Conservation (phyloP, 2,113 vertebrate genomes). For the Scytalopus superciliaris region DNA sequence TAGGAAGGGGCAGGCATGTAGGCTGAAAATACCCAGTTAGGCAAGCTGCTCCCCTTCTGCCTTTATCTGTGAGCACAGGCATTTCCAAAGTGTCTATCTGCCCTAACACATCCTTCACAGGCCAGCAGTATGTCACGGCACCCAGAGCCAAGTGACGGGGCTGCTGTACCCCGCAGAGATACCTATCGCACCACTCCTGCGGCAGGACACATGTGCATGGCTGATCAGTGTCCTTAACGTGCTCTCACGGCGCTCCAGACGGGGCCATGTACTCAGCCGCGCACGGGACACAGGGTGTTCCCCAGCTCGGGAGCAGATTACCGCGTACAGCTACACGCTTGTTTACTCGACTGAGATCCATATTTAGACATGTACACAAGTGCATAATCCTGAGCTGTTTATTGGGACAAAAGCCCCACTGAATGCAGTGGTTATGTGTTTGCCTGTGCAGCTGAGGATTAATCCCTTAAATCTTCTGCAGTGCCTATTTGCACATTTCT, state of each 20-base stretch:
- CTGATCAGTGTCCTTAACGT: not conserved
- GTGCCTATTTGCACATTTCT: not conserved
- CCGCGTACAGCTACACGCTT: accelerated
- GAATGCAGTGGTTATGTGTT: accelerated
- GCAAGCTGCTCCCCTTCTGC: not conserved
- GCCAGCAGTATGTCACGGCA: not conserved
- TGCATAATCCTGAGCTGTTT: not conserved
- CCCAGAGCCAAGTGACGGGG: not conserved
- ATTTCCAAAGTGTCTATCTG: not conserved
- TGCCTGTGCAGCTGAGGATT: not conserved
- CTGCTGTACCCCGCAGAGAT: not conserved
- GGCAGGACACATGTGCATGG: accelerated
- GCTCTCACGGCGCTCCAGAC: not conserved
- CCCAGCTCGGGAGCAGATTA: not conserved
- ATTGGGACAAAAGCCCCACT: not conserved
- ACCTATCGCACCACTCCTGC: not conserved
- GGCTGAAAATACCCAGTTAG: not conserved
- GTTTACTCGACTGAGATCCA: not conserved
- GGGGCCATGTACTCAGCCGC: not conserved
- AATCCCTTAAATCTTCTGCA: not conserved
- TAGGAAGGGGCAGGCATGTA: not conserved
- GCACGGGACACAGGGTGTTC: not conserved
- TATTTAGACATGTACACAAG: not conserved
- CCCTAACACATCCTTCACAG: not conserved
- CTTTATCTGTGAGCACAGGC: constrained; percentile 54